Evolutionary conservation across 2,113 vertebrate species (phyloP), one percentile per base, ranked within the genome.

Genomic region (Ondatra zibethicus): DNA sequence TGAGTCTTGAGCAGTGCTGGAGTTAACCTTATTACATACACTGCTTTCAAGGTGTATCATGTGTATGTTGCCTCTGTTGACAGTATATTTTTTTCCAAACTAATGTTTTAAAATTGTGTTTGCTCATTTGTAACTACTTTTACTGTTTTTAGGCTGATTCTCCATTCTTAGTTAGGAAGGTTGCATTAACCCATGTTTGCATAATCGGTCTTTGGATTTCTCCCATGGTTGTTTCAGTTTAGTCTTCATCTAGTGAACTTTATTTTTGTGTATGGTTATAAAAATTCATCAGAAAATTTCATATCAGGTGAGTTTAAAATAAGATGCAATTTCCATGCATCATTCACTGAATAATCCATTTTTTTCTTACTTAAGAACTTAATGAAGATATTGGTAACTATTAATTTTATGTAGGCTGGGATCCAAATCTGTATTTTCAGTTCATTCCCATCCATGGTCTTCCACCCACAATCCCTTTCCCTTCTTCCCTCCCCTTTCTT

Each of bases 1-100:
- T 68, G 47, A 66, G 8, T 78, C 85, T 87, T 47, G 9, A 72
- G 36, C 27, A 23, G 3, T 66, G 17, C 42, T 39, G 36, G 87
- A 84, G 92, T 80, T 84, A 94, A 78, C 70, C 81, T 92, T 92
- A 90, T 85, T 80, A 77, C 47, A 87, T 75, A 94, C 33, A 75
- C 77, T 78, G 58, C 47, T 92, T 88, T 91, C 68, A 36, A 88
- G 39, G 39, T 81, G 50, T 17, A 68, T 85, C n/a, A 65, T 75
- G 75, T 75, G 33, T 21, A 29, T 14, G 17, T 82, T 93, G 36
- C 39, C 36, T 94, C 61, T 63, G 27, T 70, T 94, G 55, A 50
- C 33, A 50, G 33, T 89, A 5, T 88, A 14, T 92, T 90, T 80
- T 80, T 95, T 85, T 27, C 33, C 65, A 91, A 92, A 82, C 9